These are phyloP conservation scores for Pelosia muscerda DNA, from an alignment of 2,888 invertebrate species.

Conservation along the genomic window DNA sequence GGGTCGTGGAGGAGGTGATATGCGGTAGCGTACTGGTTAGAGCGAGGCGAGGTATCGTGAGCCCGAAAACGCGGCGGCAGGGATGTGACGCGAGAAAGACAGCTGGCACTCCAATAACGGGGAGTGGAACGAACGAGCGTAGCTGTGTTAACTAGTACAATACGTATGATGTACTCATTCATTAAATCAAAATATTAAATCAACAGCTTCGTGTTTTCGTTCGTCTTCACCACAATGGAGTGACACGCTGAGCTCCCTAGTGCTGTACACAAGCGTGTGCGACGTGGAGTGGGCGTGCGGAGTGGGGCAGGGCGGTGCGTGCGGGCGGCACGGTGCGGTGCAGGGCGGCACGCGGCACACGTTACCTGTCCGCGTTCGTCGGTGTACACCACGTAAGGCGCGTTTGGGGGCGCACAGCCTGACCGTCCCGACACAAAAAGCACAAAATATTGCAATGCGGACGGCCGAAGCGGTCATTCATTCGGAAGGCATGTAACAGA, in stretches of 20 bases:
- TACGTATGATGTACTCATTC: neutral
- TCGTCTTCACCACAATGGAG: neutral
- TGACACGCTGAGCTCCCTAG: neutral
- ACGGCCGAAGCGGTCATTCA: conserved; percentile 86
- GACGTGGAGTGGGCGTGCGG: conserved; percentile 12
- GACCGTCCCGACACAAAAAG: conserved; percentile 82
- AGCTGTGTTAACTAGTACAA: conserved; percentile 5
- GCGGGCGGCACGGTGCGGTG: conserved; percentile 23
- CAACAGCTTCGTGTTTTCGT: conserved; percentile 2
- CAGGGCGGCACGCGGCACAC: conserved; percentile 74
- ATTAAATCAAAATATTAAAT: neutral
- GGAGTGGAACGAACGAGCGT: conserved; percentile 20
- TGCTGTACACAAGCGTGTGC: conserved; percentile 14
- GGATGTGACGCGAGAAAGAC: neutral
- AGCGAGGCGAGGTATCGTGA: conserved; percentile 61
- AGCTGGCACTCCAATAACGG: conserved; percentile 19
- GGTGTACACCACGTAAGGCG: conserved; percentile 97
- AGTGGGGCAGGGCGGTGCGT: conserved; percentile 35
- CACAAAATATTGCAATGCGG: conserved; percentile 83
- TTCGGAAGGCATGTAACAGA: conserved; percentile 87
- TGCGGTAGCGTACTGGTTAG: conserved; percentile 70
- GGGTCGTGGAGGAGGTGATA: conserved; percentile 63
- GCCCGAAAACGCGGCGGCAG: conserved; percentile 28
- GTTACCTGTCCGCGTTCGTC: conserved; percentile 98
- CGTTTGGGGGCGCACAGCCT: conserved; percentile 94